Base-by-base conservation (phyloP, 2,888 invertebrate genomes). In the Tupiocoris notatus region DNA sequence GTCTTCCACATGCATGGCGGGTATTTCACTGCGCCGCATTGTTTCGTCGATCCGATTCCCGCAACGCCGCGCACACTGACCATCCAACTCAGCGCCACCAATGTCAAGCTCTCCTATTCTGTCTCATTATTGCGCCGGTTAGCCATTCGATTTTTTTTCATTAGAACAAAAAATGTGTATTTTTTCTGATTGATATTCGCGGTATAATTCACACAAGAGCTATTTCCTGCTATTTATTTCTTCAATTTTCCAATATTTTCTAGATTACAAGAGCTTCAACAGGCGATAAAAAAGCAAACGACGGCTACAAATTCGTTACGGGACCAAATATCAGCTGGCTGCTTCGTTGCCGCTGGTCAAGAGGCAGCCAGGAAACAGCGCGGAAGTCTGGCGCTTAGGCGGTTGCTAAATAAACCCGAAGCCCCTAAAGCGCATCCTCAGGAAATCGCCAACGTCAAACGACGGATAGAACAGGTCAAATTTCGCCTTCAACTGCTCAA, bases 1-100 rank as follows among this genome's bases (percentile, higher is more conserved):
- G 90, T 96, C 81, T 94, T 96, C 84, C 91, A 92, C 85, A 89
- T 96, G 88, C 92, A 92, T 79, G 94, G 94, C 56, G 95, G 95
- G 1, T 93, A 89, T 82, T 96, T 95, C 83, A 91, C 92, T 57
- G 87, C 87, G 79, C 83, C 85, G 18, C 84, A 85, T 80, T 86
- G 85, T 86, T 80, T 82, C 59, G 61, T 79, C 56, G 79, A 80
- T 58, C 80, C 81, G 66, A 73, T 80, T 79, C 78, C 81, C 22
- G 81, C 83, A 57, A 84, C 83, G 1, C 82, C 83, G 56, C 84
- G 86, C 86, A 79, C 80, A 79, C 82, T 86, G 79, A 85, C 86
- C 6, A 81, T 88, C 16, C 87, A 84, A 79, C 87, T 89, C 80
- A 82, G 86, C 0, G 86, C 86, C 79, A 86, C 86, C 0, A 92